Evolutionary conservation across 1,140 invertebrate genomes (phyloP), one percentile per base, ranked within the genome.

Genomic region (Bombus pascuorum): DNA sequence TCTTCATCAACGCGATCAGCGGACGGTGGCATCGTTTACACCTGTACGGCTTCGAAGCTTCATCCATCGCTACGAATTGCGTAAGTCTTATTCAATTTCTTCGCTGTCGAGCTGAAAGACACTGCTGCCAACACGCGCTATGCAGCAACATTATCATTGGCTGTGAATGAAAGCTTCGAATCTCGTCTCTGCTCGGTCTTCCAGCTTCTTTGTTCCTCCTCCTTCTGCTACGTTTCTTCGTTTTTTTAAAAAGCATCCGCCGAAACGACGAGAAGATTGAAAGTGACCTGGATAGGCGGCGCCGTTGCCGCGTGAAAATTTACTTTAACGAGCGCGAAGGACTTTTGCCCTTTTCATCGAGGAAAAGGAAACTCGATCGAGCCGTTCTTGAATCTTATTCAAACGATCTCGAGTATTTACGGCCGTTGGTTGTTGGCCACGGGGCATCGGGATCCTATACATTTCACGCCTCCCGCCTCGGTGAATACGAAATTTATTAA

Each of bases 21-120:
- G 18, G 65, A 57, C 13, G 5, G 9, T 12, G 44, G 34, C 78
- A 32, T 65, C 71, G 71, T 81, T 90, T 76, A 84, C 87, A 87
- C 78, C 80, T 90, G 28, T 44, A 47, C 79, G 85, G 75, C 79
- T 87, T 90, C 87, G 28, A 81, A 47, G 68, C 57, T 42, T 77
- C 80, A 62, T 89, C 47, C 68, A 86, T 18, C 39, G 25, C 47
- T 25, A n/a, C 9, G 37, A 47, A 78, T 90, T 78, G 59, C 65
- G 89, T 90, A 86, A 90, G 89, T 81, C 68, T 74, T 37, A 47
- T 85, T 87, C 71, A 83, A 71, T 90, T 88, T 53, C n/a, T 70
- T 84, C 70, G 9, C 1, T 82, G 76, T 71, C 15, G 0, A 28
- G 15, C 62, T 70, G 25, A 70, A 80, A 87, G 34, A n/a, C 86